Evolutionary conservation across 2,888 invertebrate genomes (phyloP), one percentile per base, ranked within the genome.

Genomic region (Azorinus chamasolen): DNA sequence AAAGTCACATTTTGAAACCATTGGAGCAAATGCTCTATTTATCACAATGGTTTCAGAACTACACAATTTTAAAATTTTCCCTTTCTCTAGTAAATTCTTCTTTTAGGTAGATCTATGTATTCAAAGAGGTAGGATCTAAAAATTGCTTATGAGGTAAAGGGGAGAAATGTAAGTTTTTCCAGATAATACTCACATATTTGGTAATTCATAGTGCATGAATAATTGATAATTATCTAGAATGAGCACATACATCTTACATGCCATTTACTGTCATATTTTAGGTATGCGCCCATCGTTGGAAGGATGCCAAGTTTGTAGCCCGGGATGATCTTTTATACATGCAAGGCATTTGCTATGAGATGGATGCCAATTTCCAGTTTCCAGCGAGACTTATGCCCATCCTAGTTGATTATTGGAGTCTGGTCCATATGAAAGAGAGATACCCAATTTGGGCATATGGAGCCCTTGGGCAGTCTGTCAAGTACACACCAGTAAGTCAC

Each of bases 251-350:
- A 18, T 39, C 18, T 3, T 18, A 18, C 14, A 24, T 50, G 8
- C 8, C 51, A 18, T 25, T 58, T 8, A 4, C 20, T 45, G 20
- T 20, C 45, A 45, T 18, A 8, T 20, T 59, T 6, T 45, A 90
- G 90, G 83, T 88, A 0, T 90, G 90, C 72, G 89, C 89, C 2
- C 90, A 88, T 43, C 74, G 88, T 48, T 90, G 90, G 90, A 86
- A 73, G 37, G 86, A 89, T 45, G 71, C 80, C 2, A 79, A 84
- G 58, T 81, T 75, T 79, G 58, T 69, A 12, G n/a, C 63, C 25
- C 66, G 80, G 53, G 68, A 82, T 45, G 84, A 87, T 46, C 81
- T 79, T 25, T 77, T 70, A 16, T 86, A 89, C 54, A 88, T 88
- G 87, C 89, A 89, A 69, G 90, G 90, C 6, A 69, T 88, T 43